Conservation (phyloP, 1,140 invertebrate species). For the Drosophila persimilis region DNA sequence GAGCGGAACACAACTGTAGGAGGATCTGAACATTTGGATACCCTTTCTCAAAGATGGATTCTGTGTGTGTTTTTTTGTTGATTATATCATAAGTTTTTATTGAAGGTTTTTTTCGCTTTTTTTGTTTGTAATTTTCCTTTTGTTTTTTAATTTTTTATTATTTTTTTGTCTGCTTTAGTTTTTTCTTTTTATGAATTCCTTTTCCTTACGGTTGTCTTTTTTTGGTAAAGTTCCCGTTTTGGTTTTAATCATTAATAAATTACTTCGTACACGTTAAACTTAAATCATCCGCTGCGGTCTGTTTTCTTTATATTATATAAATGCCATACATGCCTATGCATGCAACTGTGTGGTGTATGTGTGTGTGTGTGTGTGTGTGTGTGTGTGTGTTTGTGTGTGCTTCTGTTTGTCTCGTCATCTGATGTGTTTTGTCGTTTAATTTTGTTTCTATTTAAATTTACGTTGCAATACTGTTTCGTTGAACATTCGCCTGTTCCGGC, state of each 20-base stretch:
- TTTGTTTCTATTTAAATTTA: conserved; percentile 20
- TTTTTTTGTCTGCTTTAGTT: conserved; percentile 46
- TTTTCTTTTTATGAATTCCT: conserved; percentile 50
- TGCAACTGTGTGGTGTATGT: conserved; percentile 42
- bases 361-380: conserved; percentile 38
- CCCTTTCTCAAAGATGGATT: not conserved
- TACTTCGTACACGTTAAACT: conserved; percentile 76
- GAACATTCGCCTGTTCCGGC: conserved; percentile 23
- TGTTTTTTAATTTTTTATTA: conserved; percentile 47
- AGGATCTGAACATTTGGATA: too few species aligned
- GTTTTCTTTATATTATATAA: conserved; percentile 67
- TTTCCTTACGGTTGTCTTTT: conserved; percentile 39
- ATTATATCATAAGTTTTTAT: conserved; percentile 83
- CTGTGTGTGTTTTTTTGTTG: conserved; percentile 67
- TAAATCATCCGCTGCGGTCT: conserved; percentile 63
- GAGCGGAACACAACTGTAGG: too few species aligned
- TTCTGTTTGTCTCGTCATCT: conserved; percentile 10
- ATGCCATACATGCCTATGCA: conserved; percentile 65
- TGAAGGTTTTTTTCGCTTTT: conserved; percentile 77
- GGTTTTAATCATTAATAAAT: conserved; percentile 69
- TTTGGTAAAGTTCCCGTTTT: conserved; percentile 42
- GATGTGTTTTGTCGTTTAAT: conserved; percentile 30
- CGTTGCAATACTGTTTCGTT: conserved; percentile 70
- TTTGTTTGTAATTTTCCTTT: conserved; percentile 36
- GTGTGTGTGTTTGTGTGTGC: conserved; percentile 35